phyloP scores from a whole-genome alignment of 2,797 vertebrate species.

The Enteromius trimaculatus region DNA sequence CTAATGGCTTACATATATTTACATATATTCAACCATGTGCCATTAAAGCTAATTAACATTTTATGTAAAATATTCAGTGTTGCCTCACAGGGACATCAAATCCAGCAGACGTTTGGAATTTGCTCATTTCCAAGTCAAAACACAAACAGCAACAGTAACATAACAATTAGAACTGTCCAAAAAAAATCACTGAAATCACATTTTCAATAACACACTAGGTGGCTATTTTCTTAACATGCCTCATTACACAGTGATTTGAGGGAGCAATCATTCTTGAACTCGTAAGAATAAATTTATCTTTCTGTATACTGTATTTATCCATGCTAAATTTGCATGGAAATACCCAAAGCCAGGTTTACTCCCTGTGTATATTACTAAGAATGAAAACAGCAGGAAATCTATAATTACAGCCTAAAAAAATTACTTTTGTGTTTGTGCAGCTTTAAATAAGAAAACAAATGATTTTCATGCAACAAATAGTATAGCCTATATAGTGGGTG shows the following conservation, averaged over 20 bases:
- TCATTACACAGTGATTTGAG: background rate
- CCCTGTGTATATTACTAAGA: background rate
- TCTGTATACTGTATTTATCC: background rate
- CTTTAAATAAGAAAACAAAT: background rate
- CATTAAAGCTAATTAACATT: background rate
- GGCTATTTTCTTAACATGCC: background rate
- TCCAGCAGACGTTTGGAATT: background rate
- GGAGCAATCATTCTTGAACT: background rate
- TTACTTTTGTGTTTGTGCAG: background rate
- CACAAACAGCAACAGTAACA: slow-evolving; percentile 14
- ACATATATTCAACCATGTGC: background rate
- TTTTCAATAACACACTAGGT: background rate
- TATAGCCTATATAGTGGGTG: background rate
- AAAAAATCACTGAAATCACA: background rate
- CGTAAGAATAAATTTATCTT: background rate
- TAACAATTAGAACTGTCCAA: background rate
- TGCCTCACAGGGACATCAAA: background rate
- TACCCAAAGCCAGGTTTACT: background rate
- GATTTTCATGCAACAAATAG: background rate
- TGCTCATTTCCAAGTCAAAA: slow-evolving; percentile 2
- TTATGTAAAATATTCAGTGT: slow-evolving; percentile 7
- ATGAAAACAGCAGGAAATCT: background rate
- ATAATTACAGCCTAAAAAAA: slow-evolving; percentile 2
- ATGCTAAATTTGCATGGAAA: background rate
- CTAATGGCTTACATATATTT: background rate